Evolutionary conservation across 2,888 invertebrate species (phyloP).

Genomic region (Miltochrista miniata): DNA sequence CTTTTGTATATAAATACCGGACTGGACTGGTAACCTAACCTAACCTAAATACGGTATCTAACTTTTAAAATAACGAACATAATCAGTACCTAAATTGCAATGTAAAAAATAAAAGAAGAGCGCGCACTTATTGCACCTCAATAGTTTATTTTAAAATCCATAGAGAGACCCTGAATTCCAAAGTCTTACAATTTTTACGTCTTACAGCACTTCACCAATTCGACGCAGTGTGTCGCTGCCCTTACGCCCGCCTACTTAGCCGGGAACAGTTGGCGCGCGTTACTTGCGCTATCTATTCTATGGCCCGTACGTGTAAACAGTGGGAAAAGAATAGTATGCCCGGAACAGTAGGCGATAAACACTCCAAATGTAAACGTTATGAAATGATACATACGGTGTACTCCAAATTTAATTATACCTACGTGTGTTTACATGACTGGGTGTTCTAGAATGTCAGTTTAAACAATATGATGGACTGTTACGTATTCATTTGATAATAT

Average conservation of each 20-base stretch:
- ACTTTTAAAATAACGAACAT: no score
- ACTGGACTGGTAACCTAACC: no score
- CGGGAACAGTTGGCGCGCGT: slow-evolving; percentile 61
- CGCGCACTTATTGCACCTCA: no score
- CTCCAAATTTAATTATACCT: slow-evolving; percentile 21
- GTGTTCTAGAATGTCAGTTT: slow-evolving; percentile 28
- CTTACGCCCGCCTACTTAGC: slow-evolving; percentile 32
- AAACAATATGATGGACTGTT: not conserved
- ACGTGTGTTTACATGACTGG: slow-evolving; percentile 25
- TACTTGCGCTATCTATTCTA: slow-evolving; percentile 60
- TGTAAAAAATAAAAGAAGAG: no score
- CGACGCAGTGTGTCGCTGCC: slow-evolving; percentile 10
- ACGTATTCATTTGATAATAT: no score
- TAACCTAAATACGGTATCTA: no score
- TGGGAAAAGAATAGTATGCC: slow-evolving; percentile 70
- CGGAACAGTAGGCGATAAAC: slow-evolving; percentile 64
- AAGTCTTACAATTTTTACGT: no score
- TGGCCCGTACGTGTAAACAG: slow-evolving; percentile 64
- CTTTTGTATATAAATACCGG: no score
- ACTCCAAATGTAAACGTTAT: slow-evolving; percentile 67
- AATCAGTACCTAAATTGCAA: no score
- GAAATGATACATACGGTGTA: slow-evolving; percentile 66
- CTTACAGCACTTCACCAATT: no score
- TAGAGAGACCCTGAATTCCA: no score
- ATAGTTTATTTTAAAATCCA: no score